Percentiles rank a stretch among this genome's conserved stretches.
Conservation (phyloP, 2,113 vertebrate species). For the Ariopsis seemanni region DNA sequence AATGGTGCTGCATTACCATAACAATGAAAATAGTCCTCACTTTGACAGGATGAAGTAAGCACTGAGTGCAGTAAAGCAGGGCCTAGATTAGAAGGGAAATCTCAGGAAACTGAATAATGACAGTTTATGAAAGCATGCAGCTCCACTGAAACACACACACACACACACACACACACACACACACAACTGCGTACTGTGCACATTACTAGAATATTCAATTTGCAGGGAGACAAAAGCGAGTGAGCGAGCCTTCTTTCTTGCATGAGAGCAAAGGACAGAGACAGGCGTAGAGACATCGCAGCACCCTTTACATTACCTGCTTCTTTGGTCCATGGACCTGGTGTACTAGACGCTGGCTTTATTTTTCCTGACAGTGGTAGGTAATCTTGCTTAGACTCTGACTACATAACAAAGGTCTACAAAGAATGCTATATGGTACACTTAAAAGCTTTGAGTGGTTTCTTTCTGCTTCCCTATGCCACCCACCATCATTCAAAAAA, state of each 20-base stretch:
- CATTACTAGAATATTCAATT: constrained; percentile 48
- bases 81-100: constrained; percentile 52
- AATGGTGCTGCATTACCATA: constrained; percentile 19
- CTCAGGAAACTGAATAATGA: constrained; percentile 61
- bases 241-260: constrained; percentile 32
- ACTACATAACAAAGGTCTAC: constrained; percentile 41
- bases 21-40: constrained; percentile 6
- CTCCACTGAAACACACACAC: constrained; percentile 19
- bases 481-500: neutral
- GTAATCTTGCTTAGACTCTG: constrained; percentile 41
- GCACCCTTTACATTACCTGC: constrained; percentile 32
- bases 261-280: constrained; percentile 30
- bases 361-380: constrained; percentile 28
- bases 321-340: constrained; percentile 51
- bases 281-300: constrained; percentile 48
- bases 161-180: constrained; percentile 6
- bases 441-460: constrained; percentile 44
- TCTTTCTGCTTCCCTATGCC: constrained; percentile 27
- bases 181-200: neutral
- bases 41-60: constrained; percentile 19
- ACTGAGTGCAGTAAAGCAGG: constrained; percentile 37
- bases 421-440: constrained; percentile 28
- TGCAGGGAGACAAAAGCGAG: constrained; percentile 46
- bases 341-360: constrained; percentile 33
- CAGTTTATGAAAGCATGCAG: constrained; percentile 48